These are phyloP conservation scores for Agrenia bidenticulata DNA, from an alignment of 2,888 invertebrate genomes.

Conservation along the genomic window DNA sequence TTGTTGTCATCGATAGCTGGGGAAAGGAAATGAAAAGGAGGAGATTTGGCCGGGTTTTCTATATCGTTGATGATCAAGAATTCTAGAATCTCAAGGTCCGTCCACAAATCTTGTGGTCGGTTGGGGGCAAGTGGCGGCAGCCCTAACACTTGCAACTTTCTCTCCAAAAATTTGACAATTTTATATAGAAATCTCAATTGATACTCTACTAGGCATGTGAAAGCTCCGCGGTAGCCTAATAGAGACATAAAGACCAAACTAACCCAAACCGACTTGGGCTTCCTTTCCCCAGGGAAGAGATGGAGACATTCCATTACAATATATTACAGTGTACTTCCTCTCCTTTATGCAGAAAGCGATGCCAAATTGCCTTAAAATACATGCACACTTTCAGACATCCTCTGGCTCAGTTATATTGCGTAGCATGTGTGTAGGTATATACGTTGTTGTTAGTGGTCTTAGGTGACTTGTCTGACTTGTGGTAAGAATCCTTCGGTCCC, in stretches of 20 bases:
- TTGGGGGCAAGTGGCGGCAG: no score
- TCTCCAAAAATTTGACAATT: no score
- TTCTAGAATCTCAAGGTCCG: neutral
- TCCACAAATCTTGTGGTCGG: neutral
- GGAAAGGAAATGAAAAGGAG: constrained; percentile 15
- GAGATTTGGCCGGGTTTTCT: constrained; percentile 15
- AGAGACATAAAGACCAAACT: constrained; percentile 17
- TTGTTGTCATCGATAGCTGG: constrained; percentile 14
- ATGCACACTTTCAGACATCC: neutral
- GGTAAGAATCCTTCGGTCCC: no score
- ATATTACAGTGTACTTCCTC: constrained; percentile 13
- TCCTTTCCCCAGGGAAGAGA: constrained; percentile 13
- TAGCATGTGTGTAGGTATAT: no score
- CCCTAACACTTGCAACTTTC: no score
- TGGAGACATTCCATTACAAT: constrained; percentile 17
- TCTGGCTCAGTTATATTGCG: no score
- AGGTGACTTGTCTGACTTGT: no score
- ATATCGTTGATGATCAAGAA: constrained; percentile 7
- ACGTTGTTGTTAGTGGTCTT: no score
- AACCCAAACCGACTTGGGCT: constrained; percentile 15
- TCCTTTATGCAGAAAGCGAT: constrained; percentile 14
- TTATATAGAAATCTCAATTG: constrained; percentile 5
- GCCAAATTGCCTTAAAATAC: constrained; percentile 9
- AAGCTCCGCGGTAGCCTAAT: neutral
- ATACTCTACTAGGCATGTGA: neutral